Base-by-base conservation (phyloP, 2,888 invertebrate genomes). In the Vanessa cardui region DNA sequence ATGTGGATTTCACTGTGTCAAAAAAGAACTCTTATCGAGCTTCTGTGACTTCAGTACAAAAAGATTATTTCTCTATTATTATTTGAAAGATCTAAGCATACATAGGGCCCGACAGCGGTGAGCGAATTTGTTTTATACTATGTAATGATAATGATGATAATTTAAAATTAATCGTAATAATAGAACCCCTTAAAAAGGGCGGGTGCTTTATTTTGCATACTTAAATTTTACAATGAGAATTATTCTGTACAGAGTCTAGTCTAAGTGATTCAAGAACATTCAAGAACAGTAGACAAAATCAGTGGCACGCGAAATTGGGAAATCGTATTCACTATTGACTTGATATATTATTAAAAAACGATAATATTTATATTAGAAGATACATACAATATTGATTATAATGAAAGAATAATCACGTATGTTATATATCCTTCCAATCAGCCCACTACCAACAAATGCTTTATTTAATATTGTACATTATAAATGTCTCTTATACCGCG, bases 231-330 rank as follows among this genome's bases (percentile, higher is more conserved):
- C 4, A 9, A 39, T 3, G 47, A 6, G 12, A 52, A 15, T 15
- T 52, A 12, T 16, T 52, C 26, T 54, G 12, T 21, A 2, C 15
- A 18, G 21, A 21, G 15, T 50, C 12, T 54, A 16, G 7, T 31
- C 31, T 31, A 54, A 54, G 31, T 54, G 9, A 52, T 52, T 52
- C 21, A 54, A n/a, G 7, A 31, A 58, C 39, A 52, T 52, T 52
- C 21, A 54, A n/a, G 7, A 31, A 58, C 39, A 64, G 39, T 39
- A 44, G 64, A 39, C 31, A 49, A 21, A 39, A 33, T 18, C 39
- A 62, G 15, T 49, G 49, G 49, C n/a, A 58, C 50, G 58, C 49
- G 49, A 58, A 64, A 64, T 64, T 64, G 64, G 64, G 39, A 60
- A 64, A 64, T 64, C 49, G 56, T n/a, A 47, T 39, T 49, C 18